Conservation (phyloP, 2,113 vertebrate genomes). For the Thamnaconus septentrionalis region DNA sequence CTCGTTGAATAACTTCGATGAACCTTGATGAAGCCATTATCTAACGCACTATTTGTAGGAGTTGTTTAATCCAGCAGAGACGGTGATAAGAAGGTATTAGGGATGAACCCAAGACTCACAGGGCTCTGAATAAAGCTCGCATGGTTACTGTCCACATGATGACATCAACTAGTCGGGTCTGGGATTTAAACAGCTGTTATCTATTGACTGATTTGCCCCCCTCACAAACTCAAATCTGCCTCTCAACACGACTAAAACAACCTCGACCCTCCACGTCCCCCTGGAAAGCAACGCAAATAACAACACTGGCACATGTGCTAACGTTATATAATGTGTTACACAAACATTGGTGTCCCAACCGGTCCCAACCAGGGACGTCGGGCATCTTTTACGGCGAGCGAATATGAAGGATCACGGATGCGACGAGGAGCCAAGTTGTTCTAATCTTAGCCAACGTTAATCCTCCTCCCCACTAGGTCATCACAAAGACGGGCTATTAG, state of each 20-base stretch:
- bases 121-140: too few relatives aligned
- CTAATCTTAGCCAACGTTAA: conserved; percentile 14
- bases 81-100: too few relatives aligned
- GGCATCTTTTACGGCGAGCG: neutral
- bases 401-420: neutral
- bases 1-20: too few relatives aligned
- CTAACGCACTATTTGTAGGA: too few relatives aligned
- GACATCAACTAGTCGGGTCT: neutral
- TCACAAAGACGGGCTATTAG: conserved; percentile 27
- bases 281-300: conserved; percentile 57
- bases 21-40: too few relatives aligned
- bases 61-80: too few relatives aligned
- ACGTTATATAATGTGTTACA: conserved; percentile 56
- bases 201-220: conserved; percentile 15
- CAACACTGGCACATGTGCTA: conserved; percentile 55
- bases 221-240: conserved; percentile 28
- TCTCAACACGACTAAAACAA: conserved; percentile 11
- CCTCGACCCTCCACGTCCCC: neutral
- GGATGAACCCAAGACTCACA: too few relatives aligned
- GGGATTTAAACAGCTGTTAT: conserved; percentile 32
- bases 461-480: conserved; percentile 18
- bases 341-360: conserved; percentile 28
- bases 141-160: too few relatives aligned
- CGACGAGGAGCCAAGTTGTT: neutral
- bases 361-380: conserved; percentile 4